Conservation (phyloP, 1,140 invertebrate genomes). For the Hypothenemus hampei region DNA sequence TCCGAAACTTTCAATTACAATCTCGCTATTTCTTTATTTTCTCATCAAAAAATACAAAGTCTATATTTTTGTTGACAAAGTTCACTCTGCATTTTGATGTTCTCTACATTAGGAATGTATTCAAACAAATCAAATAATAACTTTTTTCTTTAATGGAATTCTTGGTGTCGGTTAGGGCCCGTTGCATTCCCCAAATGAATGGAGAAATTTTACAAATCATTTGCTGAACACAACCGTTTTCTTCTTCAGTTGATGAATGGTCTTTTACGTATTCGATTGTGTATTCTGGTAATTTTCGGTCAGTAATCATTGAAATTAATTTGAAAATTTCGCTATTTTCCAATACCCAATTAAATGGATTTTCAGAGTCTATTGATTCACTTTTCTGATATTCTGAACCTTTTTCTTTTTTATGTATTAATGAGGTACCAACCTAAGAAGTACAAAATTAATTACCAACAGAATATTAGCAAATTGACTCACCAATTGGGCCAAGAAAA, state of each 20-base stretch:
- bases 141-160: constrained; percentile 42
- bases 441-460: neutral
- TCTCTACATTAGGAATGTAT: constrained; percentile 58
- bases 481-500: constrained; percentile 80
- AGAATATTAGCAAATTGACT: constrained; percentile 32
- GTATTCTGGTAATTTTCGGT: constrained; percentile 56
- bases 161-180: constrained; percentile 40
- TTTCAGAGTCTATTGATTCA: constrained; percentile 37
- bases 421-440: constrained; percentile 12
- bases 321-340: constrained; percentile 50
- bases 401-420: neutral
- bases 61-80: constrained; percentile 60
- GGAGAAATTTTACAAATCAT: constrained; percentile 72
- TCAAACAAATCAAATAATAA: constrained; percentile 47
- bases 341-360: constrained; percentile 50
- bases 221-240: constrained; percentile 64
- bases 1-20: no score
- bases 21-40: no score
- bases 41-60: no score
- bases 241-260: constrained; percentile 48
- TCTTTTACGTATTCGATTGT: constrained; percentile 57
- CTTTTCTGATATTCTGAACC: neutral
- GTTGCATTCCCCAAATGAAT: constrained; percentile 69
- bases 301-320: constrained; percentile 53
- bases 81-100: constrained; percentile 58